Percentiles rank a stretch among this genome's conserved stretches.
phyloP scores from a whole-genome alignment of 2,888 invertebrate species.

The Rhogogaster chlorosoma region DNA sequence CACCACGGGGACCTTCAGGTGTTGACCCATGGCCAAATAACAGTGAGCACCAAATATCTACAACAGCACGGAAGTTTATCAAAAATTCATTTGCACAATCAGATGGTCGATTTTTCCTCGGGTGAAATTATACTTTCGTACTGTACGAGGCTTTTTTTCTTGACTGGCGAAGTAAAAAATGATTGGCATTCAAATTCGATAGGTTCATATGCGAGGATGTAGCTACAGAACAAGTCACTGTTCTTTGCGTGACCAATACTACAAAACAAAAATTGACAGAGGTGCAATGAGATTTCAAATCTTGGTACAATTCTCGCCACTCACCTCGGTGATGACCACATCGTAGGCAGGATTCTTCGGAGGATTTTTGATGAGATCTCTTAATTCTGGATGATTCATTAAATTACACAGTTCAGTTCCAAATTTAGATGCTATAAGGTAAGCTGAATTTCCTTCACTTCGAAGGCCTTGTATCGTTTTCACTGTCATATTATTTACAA shows the following conservation, averaged over 20 bases:
- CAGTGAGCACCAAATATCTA: slow-evolving; percentile 63
- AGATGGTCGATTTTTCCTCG: too few species aligned
- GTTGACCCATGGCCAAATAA: slow-evolving; percentile 59
- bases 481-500: not conserved
- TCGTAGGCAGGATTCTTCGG: slow-evolving; percentile 14
- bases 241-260: not conserved
- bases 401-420: not conserved
- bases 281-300: not conserved
- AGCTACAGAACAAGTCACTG: not conserved
- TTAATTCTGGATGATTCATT: not conserved
- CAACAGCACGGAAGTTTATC: not conserved
- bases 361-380: slow-evolving; percentile 5
- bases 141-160: too few species aligned
- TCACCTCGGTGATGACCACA: not conserved
- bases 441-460: not conserved
- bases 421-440: not conserved
- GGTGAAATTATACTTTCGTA: too few species aligned
- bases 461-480: not conserved
- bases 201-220: too few species aligned
- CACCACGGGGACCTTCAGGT: slow-evolving; percentile 61
- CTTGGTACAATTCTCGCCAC: not conserved
- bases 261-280: not conserved
- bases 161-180: too few species aligned
- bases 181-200: too few species aligned
- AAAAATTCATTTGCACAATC: not conserved